Evolutionary conservation across 2,113 vertebrate species (phyloP), one percentile per base, ranked within the genome.

Genomic region (Cricetomys ansorgei): DNA sequence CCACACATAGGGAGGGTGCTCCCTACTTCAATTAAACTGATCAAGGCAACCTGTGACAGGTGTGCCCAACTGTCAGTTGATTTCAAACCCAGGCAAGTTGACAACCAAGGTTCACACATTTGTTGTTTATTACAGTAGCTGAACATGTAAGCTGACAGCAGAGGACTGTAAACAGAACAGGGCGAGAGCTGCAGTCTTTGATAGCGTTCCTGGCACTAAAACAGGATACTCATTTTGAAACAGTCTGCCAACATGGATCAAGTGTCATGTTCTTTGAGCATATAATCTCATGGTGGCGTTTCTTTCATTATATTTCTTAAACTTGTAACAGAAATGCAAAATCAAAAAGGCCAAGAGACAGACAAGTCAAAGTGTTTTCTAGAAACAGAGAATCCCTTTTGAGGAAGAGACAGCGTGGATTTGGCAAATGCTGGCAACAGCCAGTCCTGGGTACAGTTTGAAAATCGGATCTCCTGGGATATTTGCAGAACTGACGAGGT

Each of bases 91-190:
- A 84, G 29, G 57, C 27, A 43, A 11, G 29, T 23, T 65, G 83
- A 48, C 62, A 85, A 67, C 43, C 62, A 48, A 48, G 17, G 37
- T 48, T 86, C 21, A 9, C 84, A 87, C 64, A 81, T 83, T 88
- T 93, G 34, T 88, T 95, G 34, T 25, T 91, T 73, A 77, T 72
- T 29, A 62, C 57, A 70, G 86, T 67, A 95, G 67, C 91, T 87
- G 27, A 59, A 45, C 29, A 6, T 48, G n/a, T 69, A 48, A 76
- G 87, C 62, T 40, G 45, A 59, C 9, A 87, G 69, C 40, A 59
- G 37, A 40, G 29, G 80, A 11, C 65, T 94, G 1, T 67, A 48
- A 12, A 4, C 59, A 55, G 43, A 89, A 11, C 10, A 16, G 40
- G 43, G 23, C 23, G 3, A 79, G 62, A 85, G 55, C 5, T 25